Conservation (phyloP, 2,888 invertebrate genomes). For the Liodrosophila aerea region DNA sequence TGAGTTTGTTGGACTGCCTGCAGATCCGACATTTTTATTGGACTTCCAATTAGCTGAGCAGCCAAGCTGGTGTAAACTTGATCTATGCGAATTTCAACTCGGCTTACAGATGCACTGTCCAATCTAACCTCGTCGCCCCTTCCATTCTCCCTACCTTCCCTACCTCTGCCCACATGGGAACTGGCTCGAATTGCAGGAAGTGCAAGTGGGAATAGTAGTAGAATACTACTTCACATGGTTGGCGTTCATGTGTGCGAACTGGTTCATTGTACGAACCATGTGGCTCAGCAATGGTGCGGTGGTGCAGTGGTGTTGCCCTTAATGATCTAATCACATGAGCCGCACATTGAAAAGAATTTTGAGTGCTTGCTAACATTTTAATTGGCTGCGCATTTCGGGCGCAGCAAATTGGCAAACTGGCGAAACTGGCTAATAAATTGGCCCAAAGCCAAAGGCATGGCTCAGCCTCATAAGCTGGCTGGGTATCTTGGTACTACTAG, state of each 20-base stretch:
- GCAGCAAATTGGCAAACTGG: constrained; percentile 55
- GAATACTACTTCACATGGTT: neutral
- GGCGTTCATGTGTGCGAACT: neutral
- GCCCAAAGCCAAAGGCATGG: constrained; percentile 20
- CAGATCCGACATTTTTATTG: constrained; percentile 77
- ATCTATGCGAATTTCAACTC: constrained; percentile 50
- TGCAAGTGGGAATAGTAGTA: constrained; percentile 1
- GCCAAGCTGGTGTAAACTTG: constrained; percentile 68
- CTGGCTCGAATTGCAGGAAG: constrained; percentile 15
- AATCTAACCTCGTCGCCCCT: constrained; percentile 1
- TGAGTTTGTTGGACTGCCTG: constrained; percentile 65
- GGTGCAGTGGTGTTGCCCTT: constrained; percentile 44
- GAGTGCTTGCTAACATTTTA: constrained; percentile 65
- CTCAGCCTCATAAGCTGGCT: constrained; percentile 4
- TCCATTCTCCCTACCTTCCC: neutral
- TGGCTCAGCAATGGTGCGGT: neutral
- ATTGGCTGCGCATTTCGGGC: constrained; percentile 60
- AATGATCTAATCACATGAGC: constrained; percentile 74
- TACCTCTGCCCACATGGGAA: constrained; percentile 8
- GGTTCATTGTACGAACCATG: constrained; percentile 19
- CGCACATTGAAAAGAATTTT: constrained; percentile 52
- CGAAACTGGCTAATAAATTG: constrained; percentile 53
- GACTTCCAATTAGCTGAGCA: constrained; percentile 77
- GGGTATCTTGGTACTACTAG: constrained; percentile 20
- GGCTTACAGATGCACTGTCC: neutral